Evolutionary conservation across 2,113 vertebrate genomes (phyloP).

Genomic region (human): DNA sequence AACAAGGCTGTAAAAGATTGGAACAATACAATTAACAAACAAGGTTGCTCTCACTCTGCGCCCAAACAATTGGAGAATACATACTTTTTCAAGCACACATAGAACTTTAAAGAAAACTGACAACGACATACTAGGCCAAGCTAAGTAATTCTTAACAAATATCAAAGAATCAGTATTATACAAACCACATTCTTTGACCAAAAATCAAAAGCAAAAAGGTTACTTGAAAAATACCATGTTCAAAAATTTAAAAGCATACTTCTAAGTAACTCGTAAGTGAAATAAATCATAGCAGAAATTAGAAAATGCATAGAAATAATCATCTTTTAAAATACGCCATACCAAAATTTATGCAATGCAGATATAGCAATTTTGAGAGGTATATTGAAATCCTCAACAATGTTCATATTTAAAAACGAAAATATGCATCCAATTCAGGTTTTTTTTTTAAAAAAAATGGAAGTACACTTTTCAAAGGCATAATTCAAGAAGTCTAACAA

Average conservation of each 20-base stretch:
- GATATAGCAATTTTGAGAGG: not conserved
- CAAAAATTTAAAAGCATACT: not conserved
- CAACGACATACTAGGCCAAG: not conserved
- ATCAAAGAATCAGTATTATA: not conserved
- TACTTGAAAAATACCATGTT: not conserved
- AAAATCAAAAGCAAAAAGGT: constrained; percentile 11
- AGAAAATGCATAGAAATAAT: constrained; percentile 11
- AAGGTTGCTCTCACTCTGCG: not conserved
- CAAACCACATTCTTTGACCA: constrained; percentile 13
- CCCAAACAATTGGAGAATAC: not conserved
- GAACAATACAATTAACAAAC: constrained; percentile 5
- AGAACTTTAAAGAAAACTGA: not conserved
- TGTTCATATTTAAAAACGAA: not conserved
- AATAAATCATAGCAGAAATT: constrained; percentile 22
- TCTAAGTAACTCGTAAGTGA: constrained; percentile 3
- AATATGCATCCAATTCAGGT: not conserved
- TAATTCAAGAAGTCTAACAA: not conserved
- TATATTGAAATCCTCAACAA: not conserved
- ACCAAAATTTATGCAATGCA: not conserved
- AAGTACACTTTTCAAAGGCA: not conserved
- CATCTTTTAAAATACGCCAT: not conserved
- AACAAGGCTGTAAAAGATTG: not conserved
- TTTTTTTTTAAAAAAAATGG: not conserved
- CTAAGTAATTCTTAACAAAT: constrained; percentile 31
- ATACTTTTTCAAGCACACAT: not conserved